phyloP scores from a whole-genome alignment of 2,797 vertebrate genomes.

The Amniataba percoides region DNA sequence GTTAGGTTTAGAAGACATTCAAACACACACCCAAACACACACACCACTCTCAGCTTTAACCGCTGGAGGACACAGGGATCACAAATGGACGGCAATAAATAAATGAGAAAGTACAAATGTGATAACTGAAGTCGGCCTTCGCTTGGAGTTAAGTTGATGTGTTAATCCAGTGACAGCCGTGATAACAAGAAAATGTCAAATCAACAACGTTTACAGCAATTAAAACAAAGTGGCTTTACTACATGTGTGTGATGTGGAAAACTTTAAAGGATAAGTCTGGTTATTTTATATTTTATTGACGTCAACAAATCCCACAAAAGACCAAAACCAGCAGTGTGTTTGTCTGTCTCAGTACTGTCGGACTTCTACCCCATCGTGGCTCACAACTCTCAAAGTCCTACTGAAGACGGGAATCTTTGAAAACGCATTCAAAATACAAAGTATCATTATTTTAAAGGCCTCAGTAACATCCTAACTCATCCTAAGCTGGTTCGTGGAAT shows the following conservation, averaged over 20 bases:
- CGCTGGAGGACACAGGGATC: slow-evolving; percentile 28
- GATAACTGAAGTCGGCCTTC: slow-evolving; percentile 16
- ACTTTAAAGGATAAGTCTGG: not conserved
- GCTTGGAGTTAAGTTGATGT: not conserved
- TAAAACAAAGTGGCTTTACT: slow-evolving; percentile 38
- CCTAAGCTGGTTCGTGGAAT: not conserved
- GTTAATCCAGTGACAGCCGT: slow-evolving; percentile 40
- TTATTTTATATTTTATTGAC: not conserved
- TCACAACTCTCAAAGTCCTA: not conserved
- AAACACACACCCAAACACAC: slow-evolving; percentile 46
- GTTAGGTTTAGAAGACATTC: slow-evolving; percentile 50
- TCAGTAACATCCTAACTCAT: not conserved
- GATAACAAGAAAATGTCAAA: slow-evolving; percentile 48
- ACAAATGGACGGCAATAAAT: slow-evolving; percentile 62
- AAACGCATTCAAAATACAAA: not conserved
- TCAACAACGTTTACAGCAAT: not conserved
- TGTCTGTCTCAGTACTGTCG: not conserved
- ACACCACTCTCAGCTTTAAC: slow-evolving; percentile 43
- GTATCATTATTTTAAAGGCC: not conserved
- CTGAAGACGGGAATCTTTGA: not conserved
- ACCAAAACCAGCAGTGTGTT: slow-evolving; percentile 3
- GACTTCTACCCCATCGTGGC: not conserved
- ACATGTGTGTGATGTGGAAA: not conserved
- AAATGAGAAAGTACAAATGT: slow-evolving; percentile 39
- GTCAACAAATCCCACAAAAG: slow-evolving; percentile 38